phyloP scores from a whole-genome alignment of 2,888 invertebrate genomes.

The Pilophorus perplexus region DNA sequence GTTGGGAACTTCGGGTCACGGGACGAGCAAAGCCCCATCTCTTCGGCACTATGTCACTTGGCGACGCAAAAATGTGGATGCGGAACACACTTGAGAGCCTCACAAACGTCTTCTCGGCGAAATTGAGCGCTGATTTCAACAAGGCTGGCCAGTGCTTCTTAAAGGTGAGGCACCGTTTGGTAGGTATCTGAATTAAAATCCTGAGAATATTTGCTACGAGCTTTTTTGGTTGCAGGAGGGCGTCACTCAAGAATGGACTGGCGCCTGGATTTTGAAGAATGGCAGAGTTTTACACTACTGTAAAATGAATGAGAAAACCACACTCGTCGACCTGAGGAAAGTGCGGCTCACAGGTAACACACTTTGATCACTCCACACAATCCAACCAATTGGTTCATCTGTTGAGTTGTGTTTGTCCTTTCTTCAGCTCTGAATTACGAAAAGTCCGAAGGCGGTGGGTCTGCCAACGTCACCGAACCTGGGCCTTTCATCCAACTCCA shows the following conservation, averaged over 20 bases:
- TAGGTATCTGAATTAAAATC: background rate
- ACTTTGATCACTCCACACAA: constrained; percentile 51
- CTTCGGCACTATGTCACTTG: constrained; percentile 49
- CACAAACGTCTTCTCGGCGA: constrained; percentile 65
- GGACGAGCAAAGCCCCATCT: constrained; percentile 47
- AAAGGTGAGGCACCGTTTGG: constrained; percentile 53
- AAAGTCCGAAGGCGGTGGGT: constrained; percentile 39
- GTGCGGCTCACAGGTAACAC: constrained; percentile 76
- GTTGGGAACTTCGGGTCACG: constrained; percentile 59
- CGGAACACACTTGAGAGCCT: constrained; percentile 74
- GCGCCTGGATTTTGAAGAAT: constrained; percentile 76
- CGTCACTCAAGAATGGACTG: constrained; percentile 70
- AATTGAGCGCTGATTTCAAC: constrained; percentile 68
- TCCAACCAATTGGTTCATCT: background rate
- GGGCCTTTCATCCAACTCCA: constrained; percentile 43
- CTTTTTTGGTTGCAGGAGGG: constrained; percentile 58
- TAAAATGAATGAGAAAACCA: constrained; percentile 56
- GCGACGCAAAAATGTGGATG: constrained; percentile 66
- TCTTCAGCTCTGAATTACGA: constrained; percentile 35
- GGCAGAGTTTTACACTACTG: constrained; percentile 64
- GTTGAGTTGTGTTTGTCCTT: background rate
- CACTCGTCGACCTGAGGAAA: constrained; percentile 74
- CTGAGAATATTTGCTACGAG: constrained; percentile 51
- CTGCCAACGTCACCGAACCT: constrained; percentile 33
- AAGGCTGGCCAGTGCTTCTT: constrained; percentile 80